These are phyloP conservation scores for Eleginops maclovinus DNA, from an alignment of 2,113 vertebrate genomes.

Conservation along the genomic window DNA sequence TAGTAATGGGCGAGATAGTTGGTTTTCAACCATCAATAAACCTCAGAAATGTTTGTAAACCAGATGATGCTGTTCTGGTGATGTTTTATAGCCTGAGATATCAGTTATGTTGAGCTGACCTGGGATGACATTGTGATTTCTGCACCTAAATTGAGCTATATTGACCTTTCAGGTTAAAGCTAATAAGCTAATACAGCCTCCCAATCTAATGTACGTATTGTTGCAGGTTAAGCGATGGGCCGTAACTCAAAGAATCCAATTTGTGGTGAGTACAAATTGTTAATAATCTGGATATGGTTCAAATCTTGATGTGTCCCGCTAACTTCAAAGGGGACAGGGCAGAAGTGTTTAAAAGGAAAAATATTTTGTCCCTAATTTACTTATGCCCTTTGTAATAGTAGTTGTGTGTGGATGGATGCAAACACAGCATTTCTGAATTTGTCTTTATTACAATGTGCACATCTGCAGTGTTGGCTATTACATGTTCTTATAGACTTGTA, in stretches of 20 bases:
- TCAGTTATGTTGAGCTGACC: not conserved
- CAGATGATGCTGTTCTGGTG: too few relatives aligned
- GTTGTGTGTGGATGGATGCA: not conserved
- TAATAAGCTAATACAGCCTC: not conserved
- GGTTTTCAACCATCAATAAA: too few relatives aligned
- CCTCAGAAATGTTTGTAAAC: too few relatives aligned
- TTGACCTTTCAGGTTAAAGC: not conserved
- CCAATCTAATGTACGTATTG: not conserved
- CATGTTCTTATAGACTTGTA: not conserved
- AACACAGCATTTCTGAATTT: not conserved
- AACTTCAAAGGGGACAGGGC: not conserved
- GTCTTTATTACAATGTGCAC: not conserved
- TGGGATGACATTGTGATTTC: not conserved
- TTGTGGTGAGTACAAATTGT: slow-evolving; percentile 3
- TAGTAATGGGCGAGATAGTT: too few relatives aligned
- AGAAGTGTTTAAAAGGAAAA: not conserved
- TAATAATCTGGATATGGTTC: not conserved
- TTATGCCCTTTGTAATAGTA: not conserved
- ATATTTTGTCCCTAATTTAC: too few relatives aligned
- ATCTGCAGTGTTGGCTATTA: not conserved
- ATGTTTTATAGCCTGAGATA: not conserved
- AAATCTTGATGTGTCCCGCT: not conserved
- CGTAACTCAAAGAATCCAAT: not conserved
- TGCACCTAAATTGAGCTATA: not conserved
- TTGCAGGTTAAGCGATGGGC: not conserved